These are phyloP conservation scores for Apodemus agrarius DNA, from an alignment of 2,797 vertebrate species.

Conservation along the genomic window DNA sequence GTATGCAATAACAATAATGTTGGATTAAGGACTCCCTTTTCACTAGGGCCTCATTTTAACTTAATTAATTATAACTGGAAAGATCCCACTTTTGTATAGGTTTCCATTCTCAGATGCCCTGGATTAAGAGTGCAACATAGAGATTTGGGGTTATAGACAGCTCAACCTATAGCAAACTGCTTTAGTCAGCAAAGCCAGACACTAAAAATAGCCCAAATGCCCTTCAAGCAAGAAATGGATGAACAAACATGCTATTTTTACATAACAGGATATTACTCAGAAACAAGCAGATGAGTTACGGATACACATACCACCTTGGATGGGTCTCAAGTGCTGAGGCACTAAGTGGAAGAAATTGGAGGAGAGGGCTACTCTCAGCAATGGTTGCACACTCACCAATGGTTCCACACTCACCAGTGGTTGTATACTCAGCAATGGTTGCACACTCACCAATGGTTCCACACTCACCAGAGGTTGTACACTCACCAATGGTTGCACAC, in stretches of 20 bases:
- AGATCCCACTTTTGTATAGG: background rate
- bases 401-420: too few relatives aligned
- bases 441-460: too few relatives aligned
- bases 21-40: background rate
- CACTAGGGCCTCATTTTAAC: background rate
- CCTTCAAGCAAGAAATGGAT: background rate
- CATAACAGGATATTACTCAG: background rate
- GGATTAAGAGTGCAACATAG: background rate
- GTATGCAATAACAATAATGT: background rate
- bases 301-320: background rate
- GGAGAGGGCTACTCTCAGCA: background rate
- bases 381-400: too few relatives aligned
- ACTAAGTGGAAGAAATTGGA: background rate
- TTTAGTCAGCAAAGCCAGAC: constrained; percentile 1
- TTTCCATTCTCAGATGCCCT: background rate
- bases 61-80: background rate
- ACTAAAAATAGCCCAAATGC: background rate
- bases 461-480: background rate
- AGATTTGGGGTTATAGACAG: background rate
- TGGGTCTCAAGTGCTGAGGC: background rate
- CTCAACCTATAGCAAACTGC: background rate
- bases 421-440: too few relatives aligned
- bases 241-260: background rate
- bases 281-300: background rate
- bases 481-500: too few relatives aligned